phyloP scores from a whole-genome alignment of 2,888 invertebrate genomes.

The Cheilosia vernalis region DNA sequence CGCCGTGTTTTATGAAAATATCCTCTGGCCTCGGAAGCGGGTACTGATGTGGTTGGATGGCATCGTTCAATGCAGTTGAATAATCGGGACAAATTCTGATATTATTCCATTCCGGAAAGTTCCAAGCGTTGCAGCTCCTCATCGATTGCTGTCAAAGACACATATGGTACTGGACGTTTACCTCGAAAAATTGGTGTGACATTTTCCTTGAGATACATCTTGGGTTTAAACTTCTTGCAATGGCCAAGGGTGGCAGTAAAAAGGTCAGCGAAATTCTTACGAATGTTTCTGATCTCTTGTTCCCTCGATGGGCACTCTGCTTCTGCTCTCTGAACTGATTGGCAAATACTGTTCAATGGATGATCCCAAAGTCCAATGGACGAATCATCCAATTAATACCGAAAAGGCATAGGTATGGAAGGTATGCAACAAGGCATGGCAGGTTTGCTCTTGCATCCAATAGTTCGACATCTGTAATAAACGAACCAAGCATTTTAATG shows the following conservation, averaged over 20 bases:
- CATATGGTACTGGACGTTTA: constrained; percentile 74
- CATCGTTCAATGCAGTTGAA: constrained; percentile 66
- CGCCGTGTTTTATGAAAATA: constrained; percentile 38
- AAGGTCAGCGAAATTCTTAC: no score
- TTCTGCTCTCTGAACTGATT: no score
- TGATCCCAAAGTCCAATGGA: constrained; percentile 17
- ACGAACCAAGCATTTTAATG: not conserved
- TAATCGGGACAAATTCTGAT: constrained; percentile 73
- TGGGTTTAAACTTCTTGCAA: constrained; percentile 72
- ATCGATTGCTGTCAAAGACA: constrained; percentile 59
- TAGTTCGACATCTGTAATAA: not conserved
- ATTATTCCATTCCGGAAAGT: constrained; percentile 66
- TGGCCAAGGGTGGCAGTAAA: constrained; percentile 26
- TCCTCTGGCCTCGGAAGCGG: constrained; percentile 55
- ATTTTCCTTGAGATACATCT: constrained; percentile 68
- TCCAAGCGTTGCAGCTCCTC: constrained; percentile 67
- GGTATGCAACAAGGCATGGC: not conserved
- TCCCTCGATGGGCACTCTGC: no score
- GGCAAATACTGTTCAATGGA: not conserved
- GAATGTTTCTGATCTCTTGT: no score
- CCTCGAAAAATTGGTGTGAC: constrained; percentile 58
- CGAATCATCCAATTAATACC: constrained; percentile 38
- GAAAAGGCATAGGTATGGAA: constrained; percentile 16
- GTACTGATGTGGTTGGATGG: constrained; percentile 58
- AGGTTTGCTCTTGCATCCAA: not conserved